Percentiles rank a stretch among this genome's conserved stretches.
Conservation (phyloP, 2,113 vertebrate species). For the Spea bombifrons region DNA sequence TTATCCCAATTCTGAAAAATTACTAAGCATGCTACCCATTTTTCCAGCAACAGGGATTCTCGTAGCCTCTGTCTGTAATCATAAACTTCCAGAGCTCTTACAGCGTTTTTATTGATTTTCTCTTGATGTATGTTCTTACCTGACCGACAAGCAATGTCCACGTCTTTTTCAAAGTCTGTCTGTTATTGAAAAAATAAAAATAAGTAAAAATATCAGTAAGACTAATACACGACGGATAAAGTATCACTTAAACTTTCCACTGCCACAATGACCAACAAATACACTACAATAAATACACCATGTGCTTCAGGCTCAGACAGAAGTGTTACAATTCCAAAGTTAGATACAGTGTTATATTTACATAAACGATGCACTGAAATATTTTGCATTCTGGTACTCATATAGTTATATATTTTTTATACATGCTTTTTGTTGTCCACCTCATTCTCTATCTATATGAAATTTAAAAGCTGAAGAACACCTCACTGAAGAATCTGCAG, state of each 20-base stretch:
- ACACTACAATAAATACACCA: not conserved
- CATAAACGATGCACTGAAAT: no score
- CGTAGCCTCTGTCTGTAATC: constrained; percentile 28
- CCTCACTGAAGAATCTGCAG: no score
- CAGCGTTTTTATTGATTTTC: constrained; percentile 25
- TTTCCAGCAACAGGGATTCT: constrained; percentile 34
- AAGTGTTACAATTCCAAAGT: no score
- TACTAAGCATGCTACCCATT: constrained; percentile 33
- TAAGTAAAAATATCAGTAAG: constrained; percentile 48
- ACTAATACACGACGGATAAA: not conserved
- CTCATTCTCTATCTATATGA: no score
- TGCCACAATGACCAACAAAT: not conserved
- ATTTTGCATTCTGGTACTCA: no score
- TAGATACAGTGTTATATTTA: no score
- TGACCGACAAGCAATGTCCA: constrained; percentile 98
- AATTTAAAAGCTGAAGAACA: no score
- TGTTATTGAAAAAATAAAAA: constrained; percentile 67
- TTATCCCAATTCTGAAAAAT: constrained; percentile 45
- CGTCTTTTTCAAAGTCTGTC: constrained; percentile 99
- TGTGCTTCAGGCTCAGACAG: no score
- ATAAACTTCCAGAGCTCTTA: constrained; percentile 29
- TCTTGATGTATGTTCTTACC: constrained; percentile 71
- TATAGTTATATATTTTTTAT: no score
- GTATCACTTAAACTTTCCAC: not conserved
- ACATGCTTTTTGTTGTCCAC: no score